These are phyloP conservation scores for Drosophila meridionalis DNA, from an alignment of 2,888 invertebrate species.

Conservation along the genomic window DNA sequence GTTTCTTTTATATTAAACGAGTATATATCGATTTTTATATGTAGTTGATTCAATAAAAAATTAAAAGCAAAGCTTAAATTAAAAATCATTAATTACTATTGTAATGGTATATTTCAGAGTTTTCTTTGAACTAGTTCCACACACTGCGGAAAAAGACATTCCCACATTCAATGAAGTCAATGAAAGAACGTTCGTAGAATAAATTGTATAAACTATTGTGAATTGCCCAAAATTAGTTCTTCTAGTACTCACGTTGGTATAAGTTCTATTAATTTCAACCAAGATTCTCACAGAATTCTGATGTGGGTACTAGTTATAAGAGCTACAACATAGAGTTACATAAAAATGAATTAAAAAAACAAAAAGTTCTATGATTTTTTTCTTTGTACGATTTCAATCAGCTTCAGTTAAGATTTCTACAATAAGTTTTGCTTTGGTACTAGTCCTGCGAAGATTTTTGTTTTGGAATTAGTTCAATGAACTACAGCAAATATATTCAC, in stretches of 20 bases:
- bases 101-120: neutral
- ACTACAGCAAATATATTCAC: neutral
- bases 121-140: neutral
- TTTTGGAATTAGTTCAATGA: neutral
- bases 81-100: no score
- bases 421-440: neutral
- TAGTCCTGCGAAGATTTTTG: neutral
- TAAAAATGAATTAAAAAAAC: no score
- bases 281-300: no score
- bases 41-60: neutral
- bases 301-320: neutral
- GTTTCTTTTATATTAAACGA: neutral
- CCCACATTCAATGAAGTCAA: neutral
- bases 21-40: neutral
- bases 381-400: no score
- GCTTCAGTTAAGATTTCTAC: no score
- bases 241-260: no score
- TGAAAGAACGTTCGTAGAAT: neutral
- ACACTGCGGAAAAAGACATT: neutral
- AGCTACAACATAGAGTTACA: no score
- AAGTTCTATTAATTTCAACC: no score
- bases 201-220: neutral
- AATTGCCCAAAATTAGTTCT: neutral
- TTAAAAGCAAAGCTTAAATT: no score
- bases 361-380: no score